A percentile compares a stretch with the other conserved stretches of the same genome.
Conservation (phyloP, 2,797 vertebrate genomes). For the Podarcis siculus region DNA sequence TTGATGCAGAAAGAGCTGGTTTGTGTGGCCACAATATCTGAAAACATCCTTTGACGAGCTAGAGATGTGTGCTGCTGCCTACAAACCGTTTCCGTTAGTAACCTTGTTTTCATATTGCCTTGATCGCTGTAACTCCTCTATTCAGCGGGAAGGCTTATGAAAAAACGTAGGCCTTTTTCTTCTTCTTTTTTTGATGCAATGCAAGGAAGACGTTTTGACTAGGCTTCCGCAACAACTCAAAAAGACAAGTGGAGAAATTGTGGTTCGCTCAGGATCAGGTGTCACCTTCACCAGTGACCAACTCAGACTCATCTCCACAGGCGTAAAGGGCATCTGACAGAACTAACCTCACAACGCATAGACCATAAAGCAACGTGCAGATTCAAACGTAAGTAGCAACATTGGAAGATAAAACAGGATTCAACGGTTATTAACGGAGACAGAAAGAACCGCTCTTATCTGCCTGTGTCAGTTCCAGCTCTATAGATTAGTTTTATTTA, state of each 20-base stretch:
- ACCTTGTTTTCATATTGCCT: background rate
- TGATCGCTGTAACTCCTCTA: background rate
- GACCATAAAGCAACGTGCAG: background rate
- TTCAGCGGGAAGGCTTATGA: background rate
- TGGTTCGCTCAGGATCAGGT: background rate
- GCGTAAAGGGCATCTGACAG: background rate
- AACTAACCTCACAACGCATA: background rate
- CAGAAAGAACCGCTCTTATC: slow-evolving; percentile 31
- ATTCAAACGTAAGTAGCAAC: background rate
- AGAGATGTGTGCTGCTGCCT: background rate
- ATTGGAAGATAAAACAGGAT: background rate
- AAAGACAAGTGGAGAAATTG: background rate
- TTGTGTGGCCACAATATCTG: background rate
- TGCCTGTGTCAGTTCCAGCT: slow-evolving; percentile 45
- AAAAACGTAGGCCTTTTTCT: background rate
- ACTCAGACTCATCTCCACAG: background rate
- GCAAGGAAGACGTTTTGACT: background rate
- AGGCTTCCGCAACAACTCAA: background rate
- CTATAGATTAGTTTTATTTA: slow-evolving; percentile 65
- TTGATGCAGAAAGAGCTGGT: background rate
- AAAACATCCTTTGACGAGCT: background rate
- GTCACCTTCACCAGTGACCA: background rate
- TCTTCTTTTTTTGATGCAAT: background rate
- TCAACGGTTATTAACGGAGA: background rate
- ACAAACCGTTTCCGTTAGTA: background rate